Percentiles rank a stretch among this genome's conserved stretches.
These are phyloP conservation scores for Sarcophaga rosellei DNA, from an alignment of 2,888 invertebrate genomes.

Conservation along the genomic window DNA sequence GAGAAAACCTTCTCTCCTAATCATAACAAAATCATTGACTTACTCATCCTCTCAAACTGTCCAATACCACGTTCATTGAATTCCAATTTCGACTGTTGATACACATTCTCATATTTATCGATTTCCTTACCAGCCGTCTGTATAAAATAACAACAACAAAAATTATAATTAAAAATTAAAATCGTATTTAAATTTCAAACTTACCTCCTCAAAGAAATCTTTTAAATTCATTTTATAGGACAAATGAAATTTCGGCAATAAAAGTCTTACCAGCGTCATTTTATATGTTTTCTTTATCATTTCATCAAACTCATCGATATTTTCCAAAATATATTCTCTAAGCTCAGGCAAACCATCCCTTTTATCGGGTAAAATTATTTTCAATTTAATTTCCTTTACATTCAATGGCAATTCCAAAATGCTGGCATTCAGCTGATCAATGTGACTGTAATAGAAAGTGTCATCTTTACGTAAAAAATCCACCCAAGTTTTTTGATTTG, in stretches of 20 bases:
- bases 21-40: conserved; percentile 28
- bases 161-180: background rate
- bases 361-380: conserved; percentile 67
- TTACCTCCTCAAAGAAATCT: conserved; percentile 64
- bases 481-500: conserved; percentile 52
- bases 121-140: conserved; percentile 32
- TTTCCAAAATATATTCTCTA: conserved; percentile 57
- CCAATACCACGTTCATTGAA: conserved; percentile 71
- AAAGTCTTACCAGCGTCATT: conserved; percentile 65
- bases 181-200: conserved; percentile 2
- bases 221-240: conserved; percentile 55
- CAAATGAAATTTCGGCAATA: conserved; percentile 70
- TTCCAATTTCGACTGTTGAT: conserved; percentile 65
- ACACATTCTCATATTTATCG: conserved; percentile 33
- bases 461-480: conserved; percentile 71
- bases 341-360: conserved; percentile 64
- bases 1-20: background rate
- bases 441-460: conserved; percentile 66
- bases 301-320: conserved; percentile 58
- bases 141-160: conserved; percentile 11
- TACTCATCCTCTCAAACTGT: conserved; percentile 67
- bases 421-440: conserved; percentile 69
- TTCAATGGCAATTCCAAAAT: conserved; percentile 69
- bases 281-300: conserved; percentile 30
- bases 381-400: conserved; percentile 61